These are phyloP conservation scores for Dendrolimus houi DNA, from an alignment of 2,888 invertebrate species.

Conservation along the genomic window DNA sequence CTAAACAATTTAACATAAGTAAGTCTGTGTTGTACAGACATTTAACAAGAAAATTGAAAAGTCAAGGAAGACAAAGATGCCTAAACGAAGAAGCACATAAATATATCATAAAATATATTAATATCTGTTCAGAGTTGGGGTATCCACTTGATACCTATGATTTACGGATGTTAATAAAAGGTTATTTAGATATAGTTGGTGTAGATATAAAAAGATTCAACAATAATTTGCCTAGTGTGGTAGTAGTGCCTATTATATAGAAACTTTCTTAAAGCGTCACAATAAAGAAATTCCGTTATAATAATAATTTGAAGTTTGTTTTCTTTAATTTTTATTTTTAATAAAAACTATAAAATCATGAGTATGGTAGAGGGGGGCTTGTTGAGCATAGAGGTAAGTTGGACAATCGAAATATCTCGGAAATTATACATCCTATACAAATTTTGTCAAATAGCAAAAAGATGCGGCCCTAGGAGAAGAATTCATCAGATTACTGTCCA, in stretches of 20 bases:
- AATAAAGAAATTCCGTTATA: slow-evolving; percentile 10
- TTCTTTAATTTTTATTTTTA: too few relatives aligned
- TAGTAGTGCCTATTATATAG: too few relatives aligned
- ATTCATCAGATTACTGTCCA: too few relatives aligned
- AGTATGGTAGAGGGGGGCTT: too few relatives aligned
- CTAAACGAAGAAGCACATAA: slow-evolving; percentile 13
- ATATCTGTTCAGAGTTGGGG: slow-evolving; percentile 18
- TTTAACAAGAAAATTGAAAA: slow-evolving; percentile 9
- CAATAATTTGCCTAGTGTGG: slow-evolving; percentile 17
- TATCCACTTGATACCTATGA: slow-evolving; percentile 16
- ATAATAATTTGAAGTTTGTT: too few relatives aligned
- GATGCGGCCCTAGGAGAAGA: too few relatives aligned
- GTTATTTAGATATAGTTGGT: slow-evolving; percentile 13
- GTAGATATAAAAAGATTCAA: slow-evolving; percentile 12
- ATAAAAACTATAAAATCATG: too few relatives aligned
- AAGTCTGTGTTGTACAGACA: slow-evolving; percentile 14
- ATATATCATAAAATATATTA: slow-evolving; percentile 12
- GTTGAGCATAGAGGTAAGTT: too few relatives aligned
- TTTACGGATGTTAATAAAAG: slow-evolving; percentile 14
- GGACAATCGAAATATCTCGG: too few relatives aligned
- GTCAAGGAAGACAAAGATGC: slow-evolving; percentile 16
- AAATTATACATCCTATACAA: too few relatives aligned
- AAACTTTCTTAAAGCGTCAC: slow-evolving; percentile 16
- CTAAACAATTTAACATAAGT: slow-evolving; percentile 10
- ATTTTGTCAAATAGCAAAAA: too few relatives aligned